A percentile compares a stretch with the other conserved stretches of the same genome.
These are phyloP conservation scores for Rhyacophila evoluta DNA, from an alignment of 2,888 invertebrate genomes.

Conservation along the genomic window DNA sequence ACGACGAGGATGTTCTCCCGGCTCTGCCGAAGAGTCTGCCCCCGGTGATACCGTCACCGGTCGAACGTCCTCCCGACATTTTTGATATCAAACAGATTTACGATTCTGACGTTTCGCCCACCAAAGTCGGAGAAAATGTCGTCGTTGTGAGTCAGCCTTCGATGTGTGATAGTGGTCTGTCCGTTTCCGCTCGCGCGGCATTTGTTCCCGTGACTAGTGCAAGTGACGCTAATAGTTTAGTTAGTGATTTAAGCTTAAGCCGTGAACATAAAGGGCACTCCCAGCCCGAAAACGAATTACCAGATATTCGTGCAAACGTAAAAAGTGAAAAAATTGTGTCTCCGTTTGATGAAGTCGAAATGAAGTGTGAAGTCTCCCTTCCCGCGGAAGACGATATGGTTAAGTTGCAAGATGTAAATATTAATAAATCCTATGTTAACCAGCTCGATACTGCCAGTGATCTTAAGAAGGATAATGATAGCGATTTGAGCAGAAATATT, in stretches of 20 bases:
- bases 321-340: constrained; percentile 28
- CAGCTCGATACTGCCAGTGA: constrained; percentile 51
- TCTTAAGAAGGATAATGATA: constrained; percentile 37
- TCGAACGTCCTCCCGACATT: background rate
- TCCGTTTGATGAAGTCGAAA: constrained; percentile 13
- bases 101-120: background rate
- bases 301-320: constrained; percentile 1
- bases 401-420: constrained; percentile 43
- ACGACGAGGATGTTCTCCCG: constrained; percentile 47
- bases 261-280: background rate
- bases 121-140: background rate
- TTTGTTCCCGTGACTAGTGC: constrained; percentile 49
- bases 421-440: constrained; percentile 47
- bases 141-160: background rate
- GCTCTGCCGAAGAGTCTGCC: constrained; percentile 47
- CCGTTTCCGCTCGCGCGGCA: constrained; percentile 56
- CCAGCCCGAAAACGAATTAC: constrained; percentile 7
- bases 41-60: constrained; percentile 60
- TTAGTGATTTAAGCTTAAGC: constrained; percentile 56
- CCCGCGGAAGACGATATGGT: constrained; percentile 23
- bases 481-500: constrained; percentile 51
- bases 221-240: constrained; percentile 58
- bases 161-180: constrained; percentile 52
- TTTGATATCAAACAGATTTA: constrained; percentile 2
- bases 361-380: background rate